phyloP scores from a whole-genome alignment of 2,113 vertebrate species.

The Burhinus bistriatus region DNA sequence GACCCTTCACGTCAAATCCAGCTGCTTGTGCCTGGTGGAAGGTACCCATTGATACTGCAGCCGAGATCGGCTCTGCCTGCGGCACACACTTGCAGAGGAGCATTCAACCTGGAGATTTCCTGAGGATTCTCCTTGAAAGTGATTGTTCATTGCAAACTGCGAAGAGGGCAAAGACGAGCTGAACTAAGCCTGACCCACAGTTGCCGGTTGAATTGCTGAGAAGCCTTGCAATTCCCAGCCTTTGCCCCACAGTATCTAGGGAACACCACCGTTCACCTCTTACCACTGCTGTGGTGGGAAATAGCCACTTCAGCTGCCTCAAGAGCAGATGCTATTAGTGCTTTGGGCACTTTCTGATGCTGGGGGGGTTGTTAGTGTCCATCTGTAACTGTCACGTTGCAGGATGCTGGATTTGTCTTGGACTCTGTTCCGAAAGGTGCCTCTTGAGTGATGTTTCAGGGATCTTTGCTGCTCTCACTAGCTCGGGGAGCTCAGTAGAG shows the following conservation, averaged over 20 bases:
- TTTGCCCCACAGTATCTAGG: not conserved
- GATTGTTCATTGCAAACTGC: not conserved
- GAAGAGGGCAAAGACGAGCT: not conserved
- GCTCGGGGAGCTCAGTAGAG: not conserved
- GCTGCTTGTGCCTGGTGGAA: not conserved
- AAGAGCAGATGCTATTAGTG: fast-evolving
- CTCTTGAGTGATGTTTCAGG: fast-evolving
- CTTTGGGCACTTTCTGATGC: not conserved
- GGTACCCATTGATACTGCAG: fast-evolving
- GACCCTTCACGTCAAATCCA: not conserved
- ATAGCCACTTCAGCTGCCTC: not conserved
- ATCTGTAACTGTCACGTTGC: fast-evolving
- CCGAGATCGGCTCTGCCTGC: not conserved
- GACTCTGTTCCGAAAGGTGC: not conserved
- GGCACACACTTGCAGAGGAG: not conserved
- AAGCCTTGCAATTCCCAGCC: not conserved
- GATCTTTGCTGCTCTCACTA: not conserved
- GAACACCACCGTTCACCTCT: not conserved
- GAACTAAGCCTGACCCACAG: fast-evolving
- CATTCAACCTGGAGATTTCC: not conserved
- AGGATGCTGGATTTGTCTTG: not conserved
- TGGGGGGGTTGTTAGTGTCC: not conserved
- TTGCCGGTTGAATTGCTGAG: not conserved
- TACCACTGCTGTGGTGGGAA: not conserved
- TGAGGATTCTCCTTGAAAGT: not conserved